Evolutionary conservation across 92 coral and sea anemone species (phyloP), one percentile per base, ranked within the genome.

Genomic region (Bergia sp.): DNA sequence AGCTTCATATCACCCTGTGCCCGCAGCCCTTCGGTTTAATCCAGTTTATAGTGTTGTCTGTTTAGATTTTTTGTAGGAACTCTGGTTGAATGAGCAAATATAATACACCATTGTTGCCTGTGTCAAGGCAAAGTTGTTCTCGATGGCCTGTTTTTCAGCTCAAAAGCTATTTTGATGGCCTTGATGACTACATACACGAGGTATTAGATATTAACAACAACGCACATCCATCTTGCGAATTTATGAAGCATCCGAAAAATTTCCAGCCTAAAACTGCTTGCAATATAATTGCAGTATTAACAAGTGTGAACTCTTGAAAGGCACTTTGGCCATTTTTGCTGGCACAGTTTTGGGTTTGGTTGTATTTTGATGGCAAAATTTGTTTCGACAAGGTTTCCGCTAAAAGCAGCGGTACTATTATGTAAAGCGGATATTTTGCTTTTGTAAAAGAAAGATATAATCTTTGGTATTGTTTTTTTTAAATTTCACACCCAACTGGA

Each of bases 31-130:
- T 3, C 21, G 50, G 45, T n/a, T 16, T 84, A 69, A 71, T 84
- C 87, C 79, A 49, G 66, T 43, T 84, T 53, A 84, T 69, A 44
- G 37, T 65, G 41, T 64, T 61, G 87, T 72, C 87, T 84, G 87
- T 84, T 69, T 44, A 69, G 65, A 38, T 36, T 23, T 71, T 37
- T 72, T 41, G 66, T 44, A 72, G 87, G 87, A 84, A 84, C 64
- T 84, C 50, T 84, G 87, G 15, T 44, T 84, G 61, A 67, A 16
- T 72, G 87, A 69, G 11, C 87, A 84, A 45, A 43, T 1, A 84
- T 84, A 84, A 84, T 69, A 18, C 79, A 1, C 13, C 79, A 71
- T 84, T 84, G 79, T 84, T 40, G 23, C 41, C 65, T 43, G 45
- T 84, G 79, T 71, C 23, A 45, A 71, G 18, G 8, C 6, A 16